phyloP scores from a whole-genome alignment of 2,888 invertebrate genomes.

The Eristalinus sepulchralis region DNA sequence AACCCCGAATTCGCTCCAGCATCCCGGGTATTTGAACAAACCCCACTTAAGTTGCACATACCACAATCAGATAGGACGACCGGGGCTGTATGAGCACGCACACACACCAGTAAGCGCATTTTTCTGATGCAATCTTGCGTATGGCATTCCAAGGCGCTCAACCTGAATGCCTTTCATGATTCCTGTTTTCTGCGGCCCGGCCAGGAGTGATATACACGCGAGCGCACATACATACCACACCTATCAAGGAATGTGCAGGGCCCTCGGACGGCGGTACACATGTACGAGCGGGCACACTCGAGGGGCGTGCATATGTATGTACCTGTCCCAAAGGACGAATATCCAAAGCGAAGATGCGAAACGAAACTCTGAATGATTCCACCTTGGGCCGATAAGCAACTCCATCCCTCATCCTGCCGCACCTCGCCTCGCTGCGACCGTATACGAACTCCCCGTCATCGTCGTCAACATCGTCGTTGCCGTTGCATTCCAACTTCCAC shows the following conservation, averaged over 20 bases:
- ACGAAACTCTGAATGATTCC: conserved; percentile 69
- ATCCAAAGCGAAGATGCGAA: conserved; percentile 62
- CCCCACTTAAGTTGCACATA: conserved; percentile 45
- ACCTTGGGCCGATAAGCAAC: conserved; percentile 63
- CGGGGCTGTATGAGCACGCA: conserved; percentile 15
- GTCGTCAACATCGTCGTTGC: conserved; percentile 29
- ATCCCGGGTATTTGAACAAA: conserved; percentile 34
- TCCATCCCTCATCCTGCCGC: neutral
- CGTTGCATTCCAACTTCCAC: conserved; percentile 56
- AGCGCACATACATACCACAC: conserved; percentile 53
- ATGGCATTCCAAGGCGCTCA: conserved; percentile 71
- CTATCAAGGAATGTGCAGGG: conserved; percentile 43
- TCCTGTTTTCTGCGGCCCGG: conserved; percentile 54
- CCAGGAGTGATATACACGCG: conserved; percentile 26
- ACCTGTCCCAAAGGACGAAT: conserved; percentile 70
- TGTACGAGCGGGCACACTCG: neutral
- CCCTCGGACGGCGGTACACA: conserved; percentile 4
- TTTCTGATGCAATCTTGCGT: conserved; percentile 69
- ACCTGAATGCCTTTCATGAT: conserved; percentile 70
- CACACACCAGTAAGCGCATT: conserved; percentile 25
- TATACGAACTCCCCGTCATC: conserved; percentile 15
- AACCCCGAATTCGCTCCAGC: conserved; percentile 50
- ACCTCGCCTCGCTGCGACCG: too few species aligned
- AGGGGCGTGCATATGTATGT: conserved; percentile 21
- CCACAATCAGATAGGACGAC: neutral